Percentiles rank a stretch among this genome's conserved stretches.
Evolutionary conservation across 2,113 vertebrate species (phyloP).

Genomic region (Corythoichthys intestinalis): DNA sequence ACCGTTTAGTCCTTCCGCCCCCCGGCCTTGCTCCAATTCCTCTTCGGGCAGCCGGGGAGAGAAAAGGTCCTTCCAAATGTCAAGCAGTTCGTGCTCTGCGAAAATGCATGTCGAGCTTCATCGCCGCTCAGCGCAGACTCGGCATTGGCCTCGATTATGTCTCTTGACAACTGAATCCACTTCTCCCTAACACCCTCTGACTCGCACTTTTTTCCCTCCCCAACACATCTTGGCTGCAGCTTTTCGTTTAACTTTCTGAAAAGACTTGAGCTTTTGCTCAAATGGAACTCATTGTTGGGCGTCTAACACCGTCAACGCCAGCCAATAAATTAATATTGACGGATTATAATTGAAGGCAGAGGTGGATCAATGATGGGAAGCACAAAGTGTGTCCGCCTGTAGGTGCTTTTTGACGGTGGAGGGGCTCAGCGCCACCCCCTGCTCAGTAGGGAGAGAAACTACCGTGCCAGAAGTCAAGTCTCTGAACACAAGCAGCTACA

Average conservation of each 20-base stretch:
- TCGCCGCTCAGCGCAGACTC: slow-evolving; percentile 29
- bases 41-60: slow-evolving; percentile 5
- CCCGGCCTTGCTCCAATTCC: slow-evolving; percentile 1
- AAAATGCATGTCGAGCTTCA: slow-evolving; percentile 36
- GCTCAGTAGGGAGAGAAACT: no score
- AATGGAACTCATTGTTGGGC: neutral
- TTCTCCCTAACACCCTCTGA: slow-evolving; percentile 34
- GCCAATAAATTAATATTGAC: no score
- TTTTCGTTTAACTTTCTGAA: slow-evolving; percentile 1
- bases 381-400: no score
- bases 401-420: no score
- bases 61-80: slow-evolving; percentile 43
- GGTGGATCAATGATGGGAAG: no score
- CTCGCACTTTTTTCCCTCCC: slow-evolving; percentile 8
- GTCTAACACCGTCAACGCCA: no score
- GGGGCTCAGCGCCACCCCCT: no score
- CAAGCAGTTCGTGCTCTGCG: slow-evolving; percentile 42
- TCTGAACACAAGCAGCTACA: no score
- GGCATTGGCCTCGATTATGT: slow-evolving; percentile 24
- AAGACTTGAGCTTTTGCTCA: neutral
- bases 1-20: slow-evolving; percentile 12
- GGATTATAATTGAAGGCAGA: no score
- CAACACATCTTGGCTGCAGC: neutral
- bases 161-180: slow-evolving; percentile 43
- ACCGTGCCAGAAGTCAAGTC: no score